Conservation (phyloP, 92 coral and sea anemone genomes). For the Epizoanthus ramosus region DNA sequence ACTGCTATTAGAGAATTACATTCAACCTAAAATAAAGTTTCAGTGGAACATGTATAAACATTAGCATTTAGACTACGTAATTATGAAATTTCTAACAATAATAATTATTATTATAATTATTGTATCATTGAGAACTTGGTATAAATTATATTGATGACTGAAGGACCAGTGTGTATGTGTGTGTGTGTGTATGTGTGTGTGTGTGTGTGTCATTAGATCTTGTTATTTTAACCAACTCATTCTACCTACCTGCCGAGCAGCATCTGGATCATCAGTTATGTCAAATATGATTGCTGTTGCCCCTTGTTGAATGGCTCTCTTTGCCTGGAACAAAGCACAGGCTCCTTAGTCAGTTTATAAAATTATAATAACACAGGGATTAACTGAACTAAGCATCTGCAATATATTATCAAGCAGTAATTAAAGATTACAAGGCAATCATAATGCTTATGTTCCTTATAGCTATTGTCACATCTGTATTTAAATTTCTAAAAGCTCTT, state of each 20-base stretch:
- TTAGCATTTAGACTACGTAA: no score
- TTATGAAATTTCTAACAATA: no score
- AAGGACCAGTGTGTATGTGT: no score
- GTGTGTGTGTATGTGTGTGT: neutral
- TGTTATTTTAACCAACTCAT: no score
- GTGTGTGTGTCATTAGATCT: neutral
- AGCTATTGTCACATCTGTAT: neutral
- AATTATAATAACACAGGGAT: neutral
- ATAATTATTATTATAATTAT: no score
- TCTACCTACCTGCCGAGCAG: constrained; percentile 76
- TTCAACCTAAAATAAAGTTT: no score
- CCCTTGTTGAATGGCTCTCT: constrained; percentile 92
- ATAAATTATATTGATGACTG: no score
- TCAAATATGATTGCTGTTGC: constrained; percentile 98
- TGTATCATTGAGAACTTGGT: no score
- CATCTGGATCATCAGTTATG: constrained; percentile 86
- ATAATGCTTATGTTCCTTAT: neutral
- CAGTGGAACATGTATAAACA: no score
- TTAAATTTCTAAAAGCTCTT: neutral
- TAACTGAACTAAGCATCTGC: no score
- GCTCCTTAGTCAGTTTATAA: neutral
- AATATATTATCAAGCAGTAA: no score
- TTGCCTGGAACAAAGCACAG: constrained; percentile 69
- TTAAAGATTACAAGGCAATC: constrained; percentile 1
- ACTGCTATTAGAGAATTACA: no score